Conservation (phyloP, 2,888 invertebrate genomes). For the Chloroclysta siterata region DNA sequence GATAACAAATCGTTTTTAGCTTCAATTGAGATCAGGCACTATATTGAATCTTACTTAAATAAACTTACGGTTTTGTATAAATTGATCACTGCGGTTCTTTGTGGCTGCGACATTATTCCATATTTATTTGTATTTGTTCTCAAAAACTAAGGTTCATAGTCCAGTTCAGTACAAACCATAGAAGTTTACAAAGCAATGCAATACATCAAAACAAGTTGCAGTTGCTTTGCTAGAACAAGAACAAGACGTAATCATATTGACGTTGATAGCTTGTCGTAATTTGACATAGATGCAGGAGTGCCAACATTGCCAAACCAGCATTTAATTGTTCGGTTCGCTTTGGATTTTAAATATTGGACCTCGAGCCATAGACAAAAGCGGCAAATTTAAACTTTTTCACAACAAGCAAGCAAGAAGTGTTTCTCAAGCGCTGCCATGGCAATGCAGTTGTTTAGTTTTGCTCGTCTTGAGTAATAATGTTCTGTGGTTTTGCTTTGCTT, state of each 20-base stretch:
- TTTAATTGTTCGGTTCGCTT: too few species aligned
- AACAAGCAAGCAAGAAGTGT: background rate
- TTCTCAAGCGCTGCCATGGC: background rate
- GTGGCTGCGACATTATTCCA: conserved; percentile 64
- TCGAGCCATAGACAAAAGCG: background rate
- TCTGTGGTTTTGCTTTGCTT: too few species aligned
- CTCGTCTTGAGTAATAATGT: too few species aligned
- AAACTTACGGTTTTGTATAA: conserved; percentile 74
- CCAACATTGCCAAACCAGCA: conserved; percentile 15
- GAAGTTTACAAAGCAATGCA: background rate
- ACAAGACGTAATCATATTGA: conserved; percentile 4
- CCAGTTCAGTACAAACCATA: conserved; percentile 36
- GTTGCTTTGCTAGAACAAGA: too few species aligned
- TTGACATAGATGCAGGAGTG: conserved; percentile 21
- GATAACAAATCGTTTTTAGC: too few species aligned
- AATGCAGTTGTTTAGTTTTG: background rate
- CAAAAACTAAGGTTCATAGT: conserved; percentile 59
- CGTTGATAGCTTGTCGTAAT: conserved; percentile 17
- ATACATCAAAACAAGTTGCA: background rate
- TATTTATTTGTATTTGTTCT: conserved; percentile 9
- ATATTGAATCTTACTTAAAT: background rate
- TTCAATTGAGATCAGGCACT: too few species aligned
- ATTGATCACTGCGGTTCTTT: conserved; percentile 70
- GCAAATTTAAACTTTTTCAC: background rate
- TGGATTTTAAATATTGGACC: too few species aligned